Evolutionary conservation across 1,140 invertebrate species (phyloP), one percentile per base, ranked within the genome.

Genomic region (Drosophila sechellia): DNA sequence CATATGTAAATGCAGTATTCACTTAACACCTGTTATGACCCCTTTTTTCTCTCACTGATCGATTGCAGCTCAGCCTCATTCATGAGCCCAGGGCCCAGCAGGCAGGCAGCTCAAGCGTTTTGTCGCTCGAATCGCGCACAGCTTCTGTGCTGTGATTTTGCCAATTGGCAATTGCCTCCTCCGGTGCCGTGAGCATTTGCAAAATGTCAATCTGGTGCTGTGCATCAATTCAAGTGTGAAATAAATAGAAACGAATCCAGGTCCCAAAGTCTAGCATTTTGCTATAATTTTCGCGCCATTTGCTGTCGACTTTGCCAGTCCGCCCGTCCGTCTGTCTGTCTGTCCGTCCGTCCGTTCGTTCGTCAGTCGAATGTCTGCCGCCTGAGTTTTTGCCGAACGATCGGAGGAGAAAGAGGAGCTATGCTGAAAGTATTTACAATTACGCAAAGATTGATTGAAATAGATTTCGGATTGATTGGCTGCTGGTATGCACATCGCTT

Each of bases 381-480:
- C 73, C 52, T 15, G 60, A 42, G 22, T 48, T 12, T 50, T 31
- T 50, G 13, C n/a, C 46, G n/a, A 31, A 5, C 48, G 20, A n/a
- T 48, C 27, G n/a, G 27, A 0, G 5, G 20, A 3, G 31, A 27
- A 22, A 48, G 63, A 66, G 34, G 10, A 83, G 78, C 81, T 89
- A 89, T 89, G 84, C 87, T 89, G 84, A 89, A 89, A 89, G 84
- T 89, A 89, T 89, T 89, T 89, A 89, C 84, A 89, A 89, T 89
- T 89, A 89, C 84, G 84, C 79, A 89, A 89, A 89, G 84, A 87
- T 87, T 87, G 84, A 87, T 87, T 87, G 84, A 87, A 87, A 87
- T 87, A 87, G 84, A 87, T 87, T 87, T 87, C 76, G 76, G 84
- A 87, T 87, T 87, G 84, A 87, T 87, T 87, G 81, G 81, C 80